phyloP scores from a whole-genome alignment of 2,797 vertebrate genomes.

The Phalloptychus januarius region DNA sequence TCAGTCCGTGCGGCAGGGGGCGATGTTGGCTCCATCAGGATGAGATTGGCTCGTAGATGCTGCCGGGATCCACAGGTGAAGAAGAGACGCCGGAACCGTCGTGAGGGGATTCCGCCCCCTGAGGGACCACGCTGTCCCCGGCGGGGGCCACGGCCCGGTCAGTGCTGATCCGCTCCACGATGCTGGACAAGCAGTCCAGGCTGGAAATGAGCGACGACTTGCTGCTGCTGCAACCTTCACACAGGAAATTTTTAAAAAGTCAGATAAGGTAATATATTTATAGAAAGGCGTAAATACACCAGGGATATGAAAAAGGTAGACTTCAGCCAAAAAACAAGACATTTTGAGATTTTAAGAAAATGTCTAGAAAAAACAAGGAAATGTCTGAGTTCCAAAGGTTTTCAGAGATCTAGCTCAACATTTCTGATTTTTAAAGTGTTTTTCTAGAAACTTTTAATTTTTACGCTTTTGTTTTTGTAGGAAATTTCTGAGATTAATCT shows the following conservation, averaged over 20 bases:
- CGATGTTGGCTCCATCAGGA: background rate
- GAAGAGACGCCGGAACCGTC: constrained; percentile 41
- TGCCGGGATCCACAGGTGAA: constrained; percentile 53
- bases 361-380: too few relatives aligned
- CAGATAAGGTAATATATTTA: background rate
- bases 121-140: constrained; percentile 63
- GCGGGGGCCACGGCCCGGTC: constrained; percentile 71
- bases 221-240: constrained; percentile 79
- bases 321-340: too few relatives aligned
- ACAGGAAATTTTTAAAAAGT: constrained; percentile 8
- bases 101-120: constrained; percentile 61
- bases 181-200: constrained; percentile 90
- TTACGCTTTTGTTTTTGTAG: too few relatives aligned
- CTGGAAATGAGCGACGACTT: constrained; percentile 85
- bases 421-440: too few relatives aligned
- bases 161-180: constrained; percentile 92
- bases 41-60: constrained; percentile 87
- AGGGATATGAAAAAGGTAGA: too few relatives aligned
- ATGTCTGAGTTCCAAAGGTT: too few relatives aligned
- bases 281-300: too few relatives aligned
- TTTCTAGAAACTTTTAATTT: too few relatives aligned
- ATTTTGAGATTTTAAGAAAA: too few relatives aligned
- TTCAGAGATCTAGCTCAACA: too few relatives aligned
- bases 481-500: too few relatives aligned
- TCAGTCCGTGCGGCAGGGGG: constrained; percentile 23